phyloP scores from a whole-genome alignment of 2,888 invertebrate species.

The Iphiclides podalirius region DNA sequence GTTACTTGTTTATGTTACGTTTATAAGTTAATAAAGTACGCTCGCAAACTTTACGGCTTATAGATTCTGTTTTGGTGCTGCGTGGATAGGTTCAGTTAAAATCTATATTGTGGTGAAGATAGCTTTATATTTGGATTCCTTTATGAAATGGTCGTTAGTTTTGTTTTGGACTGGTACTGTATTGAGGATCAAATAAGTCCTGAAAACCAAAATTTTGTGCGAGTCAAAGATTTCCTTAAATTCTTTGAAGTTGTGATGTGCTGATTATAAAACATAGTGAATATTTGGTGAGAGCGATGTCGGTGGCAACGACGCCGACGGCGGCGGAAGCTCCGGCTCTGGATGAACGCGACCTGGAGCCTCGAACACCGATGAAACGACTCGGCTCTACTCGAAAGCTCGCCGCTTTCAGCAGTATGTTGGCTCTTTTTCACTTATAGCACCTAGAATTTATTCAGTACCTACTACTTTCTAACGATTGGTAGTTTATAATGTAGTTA shows the following conservation, averaged over 20 bases:
- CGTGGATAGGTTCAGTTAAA: no score
- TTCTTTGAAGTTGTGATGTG: slow-evolving; percentile 12
- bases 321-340: slow-evolving; percentile 62
- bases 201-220: background rate
- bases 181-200: background rate
- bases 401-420: slow-evolving; percentile 89
- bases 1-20: no score
- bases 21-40: no score
- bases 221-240: background rate
- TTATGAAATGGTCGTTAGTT: slow-evolving; percentile 5
- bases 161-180: slow-evolving; percentile 2
- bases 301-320: slow-evolving; percentile 87
- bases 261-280: slow-evolving; percentile 22
- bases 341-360: slow-evolving; percentile 88
- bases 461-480: no score
- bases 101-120: no score
- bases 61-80: no score
- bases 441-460: background rate
- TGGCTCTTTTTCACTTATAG: slow-evolving; percentile 17
- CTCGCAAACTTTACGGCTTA: no score
- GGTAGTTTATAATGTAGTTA: no score
- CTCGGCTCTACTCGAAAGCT: slow-evolving; percentile 90
- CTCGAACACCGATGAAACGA: slow-evolving; percentile 89
- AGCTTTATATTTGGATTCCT: background rate
- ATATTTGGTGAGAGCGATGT: slow-evolving; percentile 29